These are phyloP conservation scores for Hapalemur alaotrensis DNA, from an alignment of 2,797 vertebrate genomes.

Conservation along the genomic window DNA sequence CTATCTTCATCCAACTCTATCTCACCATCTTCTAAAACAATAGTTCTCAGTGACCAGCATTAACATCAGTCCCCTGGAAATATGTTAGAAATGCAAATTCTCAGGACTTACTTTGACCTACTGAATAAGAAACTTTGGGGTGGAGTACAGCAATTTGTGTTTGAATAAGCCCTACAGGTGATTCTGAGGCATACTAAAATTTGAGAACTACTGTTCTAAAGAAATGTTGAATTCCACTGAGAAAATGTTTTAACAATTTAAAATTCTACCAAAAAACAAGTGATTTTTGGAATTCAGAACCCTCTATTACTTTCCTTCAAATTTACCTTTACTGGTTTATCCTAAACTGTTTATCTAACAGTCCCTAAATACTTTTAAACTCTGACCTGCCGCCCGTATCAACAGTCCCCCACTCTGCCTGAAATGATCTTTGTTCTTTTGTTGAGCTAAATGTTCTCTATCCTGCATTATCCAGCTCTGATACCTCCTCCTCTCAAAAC, in stretches of 20 bases:
- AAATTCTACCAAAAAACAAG: background rate
- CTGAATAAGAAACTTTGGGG: background rate
- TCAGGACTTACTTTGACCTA: background rate
- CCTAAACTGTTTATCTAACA: background rate
- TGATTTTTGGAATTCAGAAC: background rate
- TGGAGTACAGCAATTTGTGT: background rate
- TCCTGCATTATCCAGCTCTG: background rate
- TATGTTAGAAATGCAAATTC: background rate
- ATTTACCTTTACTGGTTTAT: background rate
- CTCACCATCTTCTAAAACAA: background rate
- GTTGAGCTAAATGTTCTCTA: constrained; percentile 9
- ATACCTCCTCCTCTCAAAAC: background rate
- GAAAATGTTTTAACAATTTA: constrained; percentile 34
- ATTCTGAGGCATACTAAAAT: background rate
- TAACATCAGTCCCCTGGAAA: background rate
- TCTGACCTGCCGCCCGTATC: background rate
- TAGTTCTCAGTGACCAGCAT: background rate
- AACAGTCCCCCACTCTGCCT: background rate
- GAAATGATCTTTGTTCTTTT: background rate
- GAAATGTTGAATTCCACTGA: background rate
- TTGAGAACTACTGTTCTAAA: constrained; percentile 22
- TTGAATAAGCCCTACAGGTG: background rate
- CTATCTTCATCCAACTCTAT: background rate
- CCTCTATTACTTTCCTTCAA: background rate
- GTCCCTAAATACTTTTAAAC: background rate